phyloP scores from a whole-genome alignment of 2,797 vertebrate genomes.

The Peromyscus eremicus region DNA sequence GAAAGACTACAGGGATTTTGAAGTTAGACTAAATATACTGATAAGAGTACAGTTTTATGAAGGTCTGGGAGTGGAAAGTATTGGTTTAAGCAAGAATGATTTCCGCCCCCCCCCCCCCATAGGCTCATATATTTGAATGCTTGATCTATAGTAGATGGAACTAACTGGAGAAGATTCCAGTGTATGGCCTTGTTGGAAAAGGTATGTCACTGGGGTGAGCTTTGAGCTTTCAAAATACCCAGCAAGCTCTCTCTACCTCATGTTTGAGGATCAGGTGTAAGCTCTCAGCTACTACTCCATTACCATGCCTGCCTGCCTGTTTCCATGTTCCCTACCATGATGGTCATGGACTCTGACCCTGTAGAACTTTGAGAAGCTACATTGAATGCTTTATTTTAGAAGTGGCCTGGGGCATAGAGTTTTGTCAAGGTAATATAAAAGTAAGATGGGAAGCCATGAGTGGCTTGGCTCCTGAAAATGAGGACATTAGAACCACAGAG shows the following conservation, averaged over 20 bases:
- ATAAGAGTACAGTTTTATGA: background rate
- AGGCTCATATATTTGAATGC: too few species aligned
- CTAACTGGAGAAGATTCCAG: background rate
- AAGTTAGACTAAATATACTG: background rate
- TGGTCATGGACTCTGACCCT: background rate
- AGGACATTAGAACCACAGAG: background rate
- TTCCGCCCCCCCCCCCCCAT: background rate
- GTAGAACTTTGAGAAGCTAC: background rate
- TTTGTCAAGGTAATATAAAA: background rate
- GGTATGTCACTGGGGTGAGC: background rate
- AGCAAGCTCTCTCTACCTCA: background rate
- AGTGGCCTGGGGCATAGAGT: background rate
- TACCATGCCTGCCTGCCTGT: background rate
- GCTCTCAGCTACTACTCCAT: background rate
- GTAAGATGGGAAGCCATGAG: background rate
- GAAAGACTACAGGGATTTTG: too few species aligned
- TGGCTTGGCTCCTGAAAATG: background rate
- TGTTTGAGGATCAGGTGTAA: background rate
- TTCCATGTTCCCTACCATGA: background rate
- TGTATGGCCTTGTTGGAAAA: background rate
- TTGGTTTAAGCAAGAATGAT: background rate
- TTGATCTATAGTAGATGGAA: background rate
- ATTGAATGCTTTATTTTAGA: background rate
- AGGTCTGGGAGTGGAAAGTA: too few species aligned
- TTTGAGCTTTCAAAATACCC: background rate